These are phyloP conservation scores for Lophotis ruficrista DNA, from an alignment of 2,113 vertebrate species.

Conservation along the genomic window DNA sequence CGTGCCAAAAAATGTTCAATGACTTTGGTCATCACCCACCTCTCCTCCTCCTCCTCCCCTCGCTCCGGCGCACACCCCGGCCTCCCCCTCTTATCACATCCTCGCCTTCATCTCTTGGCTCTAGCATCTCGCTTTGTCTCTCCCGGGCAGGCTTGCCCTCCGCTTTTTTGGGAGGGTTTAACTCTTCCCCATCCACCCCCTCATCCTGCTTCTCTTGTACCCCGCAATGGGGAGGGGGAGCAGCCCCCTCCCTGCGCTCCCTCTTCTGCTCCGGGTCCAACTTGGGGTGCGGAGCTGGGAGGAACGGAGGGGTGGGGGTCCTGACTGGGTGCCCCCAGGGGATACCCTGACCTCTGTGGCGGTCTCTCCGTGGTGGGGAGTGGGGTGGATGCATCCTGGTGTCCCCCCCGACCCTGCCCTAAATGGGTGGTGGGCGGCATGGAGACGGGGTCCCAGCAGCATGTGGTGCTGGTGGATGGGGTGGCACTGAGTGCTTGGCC, in stretches of 20 bases:
- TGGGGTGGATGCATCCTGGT: not conserved
- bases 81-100: conserved; percentile 46
- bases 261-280: rapidly evolving
- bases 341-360: rapidly evolving
- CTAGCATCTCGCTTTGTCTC: not conserved
- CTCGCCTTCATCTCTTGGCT: conserved; percentile 25
- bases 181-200: not conserved
- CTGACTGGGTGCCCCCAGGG: not conserved
- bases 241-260: not conserved
- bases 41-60: conserved; percentile 79
- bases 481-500: not conserved
- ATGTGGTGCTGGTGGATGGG: not conserved
- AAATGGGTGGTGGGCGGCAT: rapidly evolving
- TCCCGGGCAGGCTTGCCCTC: not conserved
- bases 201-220: not conserved
- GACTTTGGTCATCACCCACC: conserved; percentile 91
- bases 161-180: not conserved
- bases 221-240: not conserved
- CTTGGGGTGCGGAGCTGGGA: no score
- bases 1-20: conserved; percentile 94
- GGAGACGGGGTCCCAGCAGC: not conserved
- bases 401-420: rapidly evolving
- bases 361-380: rapidly evolving
- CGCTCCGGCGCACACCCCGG: conserved; percentile 63
- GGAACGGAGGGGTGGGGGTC: not conserved